phyloP scores from a whole-genome alignment of 2,113 vertebrate species.

The Rhinopomastus cyanomelas region DNA sequence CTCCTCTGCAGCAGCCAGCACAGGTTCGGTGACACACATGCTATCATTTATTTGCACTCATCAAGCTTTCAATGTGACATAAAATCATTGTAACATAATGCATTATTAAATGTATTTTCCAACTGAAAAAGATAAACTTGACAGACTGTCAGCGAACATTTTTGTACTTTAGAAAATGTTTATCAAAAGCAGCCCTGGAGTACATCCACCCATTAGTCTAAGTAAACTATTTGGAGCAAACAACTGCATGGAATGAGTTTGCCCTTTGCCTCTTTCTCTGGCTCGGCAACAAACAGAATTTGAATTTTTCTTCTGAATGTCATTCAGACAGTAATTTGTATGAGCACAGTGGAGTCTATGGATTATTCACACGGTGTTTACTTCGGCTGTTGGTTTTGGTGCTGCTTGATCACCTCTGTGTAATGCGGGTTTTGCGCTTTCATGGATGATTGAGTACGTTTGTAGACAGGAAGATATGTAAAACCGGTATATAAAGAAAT shows the following conservation, averaged over 20 bases:
- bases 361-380: neutral
- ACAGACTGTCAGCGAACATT: slow-evolving; percentile 62
- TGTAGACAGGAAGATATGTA: neutral
- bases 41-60: slow-evolving; percentile 57
- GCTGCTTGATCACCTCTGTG: neutral
- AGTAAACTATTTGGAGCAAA: neutral
- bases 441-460: neutral
- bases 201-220: neutral
- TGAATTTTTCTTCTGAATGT: slow-evolving; percentile 15
- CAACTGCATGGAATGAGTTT: neutral
- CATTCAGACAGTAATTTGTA: neutral
- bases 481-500: neutral
- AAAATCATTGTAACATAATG: slow-evolving; percentile 77
- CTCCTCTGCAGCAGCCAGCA: neutral
- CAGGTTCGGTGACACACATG: neutral
- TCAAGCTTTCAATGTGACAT: slow-evolving; percentile 67
- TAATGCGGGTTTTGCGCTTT: neutral
- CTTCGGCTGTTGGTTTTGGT: neutral
- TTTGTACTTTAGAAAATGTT: slow-evolving; percentile 39
- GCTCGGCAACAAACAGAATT: neutral
- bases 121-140: slow-evolving; percentile 39
- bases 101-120: slow-evolving; percentile 77
- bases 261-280: neutral
- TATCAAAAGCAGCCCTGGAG: neutral
- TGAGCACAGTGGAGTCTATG: neutral